Evolutionary conservation across 2,797 vertebrate species (phyloP).

Genomic region (Trachurus trachurus): DNA sequence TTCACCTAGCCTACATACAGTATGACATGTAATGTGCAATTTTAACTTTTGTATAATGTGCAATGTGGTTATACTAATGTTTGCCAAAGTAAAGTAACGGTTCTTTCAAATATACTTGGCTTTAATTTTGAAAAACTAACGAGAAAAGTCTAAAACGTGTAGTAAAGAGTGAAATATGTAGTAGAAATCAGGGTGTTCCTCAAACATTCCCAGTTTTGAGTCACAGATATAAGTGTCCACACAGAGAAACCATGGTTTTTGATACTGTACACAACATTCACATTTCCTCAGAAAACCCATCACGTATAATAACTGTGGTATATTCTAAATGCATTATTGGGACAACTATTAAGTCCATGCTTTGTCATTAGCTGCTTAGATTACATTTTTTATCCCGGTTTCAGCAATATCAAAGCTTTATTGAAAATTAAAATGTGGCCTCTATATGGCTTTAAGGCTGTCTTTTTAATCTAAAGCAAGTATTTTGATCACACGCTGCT

Average conservation of each 20-base stretch:
- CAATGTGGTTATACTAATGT: slow-evolving; percentile 38
- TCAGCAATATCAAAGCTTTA: neutral
- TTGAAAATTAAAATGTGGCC: neutral
- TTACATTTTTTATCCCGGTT: neutral
- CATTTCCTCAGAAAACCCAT: neutral
- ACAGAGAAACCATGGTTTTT: neutral
- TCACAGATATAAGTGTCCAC: neutral
- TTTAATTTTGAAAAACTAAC: slow-evolving; percentile 20
- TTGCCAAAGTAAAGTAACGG: slow-evolving; percentile 56
- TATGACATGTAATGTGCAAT: slow-evolving; percentile 29
- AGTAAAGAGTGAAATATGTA: neutral
- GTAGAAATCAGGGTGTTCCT: neutral
- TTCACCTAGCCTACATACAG: slow-evolving; percentile 18
- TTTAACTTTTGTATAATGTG: slow-evolving; percentile 45
- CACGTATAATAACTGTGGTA: neutral
- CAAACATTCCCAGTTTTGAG: neutral
- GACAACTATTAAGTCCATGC: neutral
- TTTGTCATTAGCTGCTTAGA: neutral
- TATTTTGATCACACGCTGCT: slow-evolving; percentile 18
- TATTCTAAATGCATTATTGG: neutral
- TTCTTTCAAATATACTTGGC: slow-evolving; percentile 23
- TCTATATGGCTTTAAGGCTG: neutral
- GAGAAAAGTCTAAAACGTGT: neutral
- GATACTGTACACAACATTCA: neutral
- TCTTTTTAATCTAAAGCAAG: slow-evolving; percentile 15